A percentile compares a stretch with the other conserved stretches of the same genome.
Evolutionary conservation across 2,888 invertebrate genomes (phyloP).

Genomic region (Netelia fuscicornis): DNA sequence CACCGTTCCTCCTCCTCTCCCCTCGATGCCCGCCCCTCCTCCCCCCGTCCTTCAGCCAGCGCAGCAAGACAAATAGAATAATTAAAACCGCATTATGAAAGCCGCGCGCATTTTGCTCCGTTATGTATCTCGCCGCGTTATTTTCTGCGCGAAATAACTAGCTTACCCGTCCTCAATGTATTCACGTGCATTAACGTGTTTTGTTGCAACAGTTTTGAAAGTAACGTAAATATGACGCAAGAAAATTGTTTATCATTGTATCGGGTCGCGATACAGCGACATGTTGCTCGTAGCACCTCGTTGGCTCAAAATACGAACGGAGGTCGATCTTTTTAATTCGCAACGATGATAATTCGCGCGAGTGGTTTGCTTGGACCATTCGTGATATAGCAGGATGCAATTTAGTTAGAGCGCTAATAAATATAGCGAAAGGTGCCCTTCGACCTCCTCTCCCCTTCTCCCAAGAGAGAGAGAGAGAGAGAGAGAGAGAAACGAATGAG

Average conservation of each 20-base stretch:
- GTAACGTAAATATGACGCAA: not conserved
- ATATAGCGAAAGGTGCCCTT: not conserved
- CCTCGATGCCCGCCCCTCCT: conserved; percentile 11
- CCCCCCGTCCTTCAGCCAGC: conserved; percentile 46
- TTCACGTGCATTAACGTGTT: conserved; percentile 26
- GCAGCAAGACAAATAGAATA: conserved; percentile 79
- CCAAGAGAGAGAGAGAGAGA: not conserved
- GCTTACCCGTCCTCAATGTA: not conserved
- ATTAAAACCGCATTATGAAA: conserved; percentile 81
- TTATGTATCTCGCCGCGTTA: conserved; percentile 62
- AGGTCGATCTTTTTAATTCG: conserved; percentile 35
- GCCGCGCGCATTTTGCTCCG: conserved; percentile 59
- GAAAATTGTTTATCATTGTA: not conserved
- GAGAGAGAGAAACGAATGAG: conserved; percentile 4
- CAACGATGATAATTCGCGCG: not conserved
- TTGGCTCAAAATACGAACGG: not conserved
- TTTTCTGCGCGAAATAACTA: conserved; percentile 35
- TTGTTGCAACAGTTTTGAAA: not conserved
- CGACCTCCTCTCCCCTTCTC: not conserved
- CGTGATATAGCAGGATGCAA: not conserved
- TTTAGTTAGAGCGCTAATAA: conserved; percentile 20
- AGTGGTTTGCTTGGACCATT: conserved; percentile 11
- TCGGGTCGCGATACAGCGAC: no score
- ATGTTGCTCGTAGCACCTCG: not conserved
- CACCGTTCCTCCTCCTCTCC: conserved; percentile 25